phyloP scores from a whole-genome alignment of 2,113 vertebrate species.

The Felis catus region F.catus_Fca126_mat1.0 CM031412.1:99788501-99789000 shows the following conservation, averaged over 20 bases:
- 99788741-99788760: not conserved
- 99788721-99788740: not conserved
- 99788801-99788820: not conserved
- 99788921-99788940: not conserved
- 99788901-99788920: not conserved
- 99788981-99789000: not conserved
- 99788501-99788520: no score
- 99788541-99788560: no score
- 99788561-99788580: no score
- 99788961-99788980: not conserved
- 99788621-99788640: no score
- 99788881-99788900: not conserved
- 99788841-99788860: not conserved
- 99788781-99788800: not conserved
- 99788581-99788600: no score
- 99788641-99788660: no score
- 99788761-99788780: not conserved
- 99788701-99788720: not conserved
- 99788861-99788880: not conserved
- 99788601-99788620: no score
- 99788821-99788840: not conserved
- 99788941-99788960: not conserved
- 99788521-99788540: no score
- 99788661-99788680: not conserved
- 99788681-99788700: not conserved